These are phyloP conservation scores for Drosophila parthenogenetica DNA, from an alignment of 2,888 invertebrate genomes.

Conservation along the genomic window DNA sequence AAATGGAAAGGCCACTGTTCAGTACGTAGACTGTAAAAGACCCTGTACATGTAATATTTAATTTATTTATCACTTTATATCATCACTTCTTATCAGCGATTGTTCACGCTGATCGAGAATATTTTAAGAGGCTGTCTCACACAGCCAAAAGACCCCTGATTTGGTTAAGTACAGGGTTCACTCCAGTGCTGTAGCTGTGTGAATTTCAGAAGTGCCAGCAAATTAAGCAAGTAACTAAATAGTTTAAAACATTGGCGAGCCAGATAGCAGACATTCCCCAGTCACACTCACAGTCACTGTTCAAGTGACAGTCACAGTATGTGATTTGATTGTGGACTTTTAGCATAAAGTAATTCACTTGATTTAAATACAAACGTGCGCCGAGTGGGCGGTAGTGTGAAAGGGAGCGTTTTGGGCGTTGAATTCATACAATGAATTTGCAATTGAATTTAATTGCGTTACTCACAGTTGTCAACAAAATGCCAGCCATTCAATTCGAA, in stretches of 20 bases:
- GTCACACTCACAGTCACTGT: background rate
- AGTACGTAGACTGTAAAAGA: conserved; percentile 2
- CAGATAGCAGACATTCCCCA: conserved; percentile 24
- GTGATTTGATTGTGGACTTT: conserved; percentile 56
- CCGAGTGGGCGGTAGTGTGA: conserved; percentile 11
- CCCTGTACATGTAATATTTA: too few species aligned
- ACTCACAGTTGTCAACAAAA: conserved; percentile 81
- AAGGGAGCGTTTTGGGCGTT: conserved; percentile 12
- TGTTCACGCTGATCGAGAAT: too few species aligned
- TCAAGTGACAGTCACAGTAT: conserved; percentile 10
- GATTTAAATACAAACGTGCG: conserved; percentile 67
- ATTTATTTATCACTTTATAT: too few species aligned
- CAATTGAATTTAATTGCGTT: conserved; percentile 81
- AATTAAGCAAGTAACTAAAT: conserved; percentile 62
- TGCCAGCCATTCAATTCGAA: conserved; percentile 77
- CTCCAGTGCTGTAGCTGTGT: background rate
- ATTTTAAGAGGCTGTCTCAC: too few species aligned
- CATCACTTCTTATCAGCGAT: too few species aligned
- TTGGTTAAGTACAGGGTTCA: background rate
- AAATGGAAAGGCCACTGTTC: conserved; percentile 4
- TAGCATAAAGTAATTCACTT: conserved; percentile 48
- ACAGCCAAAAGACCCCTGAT: too few species aligned
- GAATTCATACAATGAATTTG: conserved; percentile 64
- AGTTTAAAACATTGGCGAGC: conserved; percentile 51
- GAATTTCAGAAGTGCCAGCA: conserved; percentile 42